These are phyloP conservation scores for Stictocephala bisonia DNA, from an alignment of 2,888 invertebrate genomes.

Conservation along the genomic window DNA sequence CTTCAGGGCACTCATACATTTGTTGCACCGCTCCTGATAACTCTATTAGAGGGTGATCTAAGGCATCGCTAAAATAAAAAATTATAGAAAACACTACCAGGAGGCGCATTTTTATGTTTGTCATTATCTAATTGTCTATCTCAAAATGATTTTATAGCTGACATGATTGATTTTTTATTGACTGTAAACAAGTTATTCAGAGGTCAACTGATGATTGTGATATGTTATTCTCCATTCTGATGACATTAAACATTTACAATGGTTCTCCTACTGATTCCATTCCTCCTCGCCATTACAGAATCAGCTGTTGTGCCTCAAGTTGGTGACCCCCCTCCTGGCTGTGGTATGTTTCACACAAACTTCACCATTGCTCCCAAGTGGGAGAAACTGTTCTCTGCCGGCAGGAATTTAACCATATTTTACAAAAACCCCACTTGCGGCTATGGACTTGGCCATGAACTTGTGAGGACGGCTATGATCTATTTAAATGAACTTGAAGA, in stretches of 20 bases:
- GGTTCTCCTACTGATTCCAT: too few relatives aligned
- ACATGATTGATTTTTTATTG: too few relatives aligned
- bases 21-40: conserved; percentile 1
- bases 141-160: too few relatives aligned
- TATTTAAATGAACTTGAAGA: conserved; percentile 22
- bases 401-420: conserved; percentile 11
- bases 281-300: too few relatives aligned
- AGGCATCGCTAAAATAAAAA: neutral
- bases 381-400: conserved; percentile 28
- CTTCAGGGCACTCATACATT: conserved; percentile 17
- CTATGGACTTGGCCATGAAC: conserved; percentile 22
- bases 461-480: conserved; percentile 4
- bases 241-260: too few relatives aligned
- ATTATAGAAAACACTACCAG: neutral
- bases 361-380: conserved; percentile 18
- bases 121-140: too few relatives aligned
- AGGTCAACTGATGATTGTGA: too few relatives aligned
- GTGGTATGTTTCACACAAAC: conserved; percentile 18
- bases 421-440: conserved; percentile 19
- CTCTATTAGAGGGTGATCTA: conserved; percentile 10
- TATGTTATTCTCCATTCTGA: too few relatives aligned
- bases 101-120: neutral
- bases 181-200: too few relatives aligned
- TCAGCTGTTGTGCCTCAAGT: neutral
- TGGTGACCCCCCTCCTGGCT: conserved; percentile 5